phyloP scores from a whole-genome alignment of 2,113 vertebrate genomes.

The Podilymbus podiceps region DNA sequence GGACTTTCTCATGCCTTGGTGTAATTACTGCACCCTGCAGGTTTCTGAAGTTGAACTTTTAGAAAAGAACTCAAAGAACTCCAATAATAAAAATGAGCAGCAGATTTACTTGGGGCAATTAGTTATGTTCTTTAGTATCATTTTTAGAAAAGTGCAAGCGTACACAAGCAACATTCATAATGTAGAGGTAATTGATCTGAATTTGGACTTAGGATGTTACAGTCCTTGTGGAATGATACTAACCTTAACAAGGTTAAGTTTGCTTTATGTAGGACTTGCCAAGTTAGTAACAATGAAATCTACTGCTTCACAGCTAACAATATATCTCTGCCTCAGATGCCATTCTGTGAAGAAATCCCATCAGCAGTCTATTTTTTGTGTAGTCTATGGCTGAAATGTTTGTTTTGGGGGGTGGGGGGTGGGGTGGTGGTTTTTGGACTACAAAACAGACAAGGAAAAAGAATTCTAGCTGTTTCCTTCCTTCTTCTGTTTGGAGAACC shows the following conservation, averaged over 20 bases:
- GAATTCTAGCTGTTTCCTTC: not conserved
- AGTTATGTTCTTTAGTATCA: not conserved
- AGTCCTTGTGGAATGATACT: not conserved
- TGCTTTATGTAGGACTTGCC: not conserved
- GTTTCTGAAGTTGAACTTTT: not conserved
- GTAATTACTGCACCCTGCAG: constrained; percentile 49
- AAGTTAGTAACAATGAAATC: not conserved
- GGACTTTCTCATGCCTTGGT: constrained; percentile 13
- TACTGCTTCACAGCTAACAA: not conserved
- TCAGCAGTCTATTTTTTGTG: not conserved
- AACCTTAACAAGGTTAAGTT: not conserved
- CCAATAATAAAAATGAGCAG: not conserved
- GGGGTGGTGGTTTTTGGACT: not conserved
- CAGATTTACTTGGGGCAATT: not conserved
- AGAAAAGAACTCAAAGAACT: not conserved
- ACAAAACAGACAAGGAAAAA: not conserved
- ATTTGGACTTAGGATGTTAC: not conserved
- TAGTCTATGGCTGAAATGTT: not conserved
- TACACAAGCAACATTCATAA: not conserved
- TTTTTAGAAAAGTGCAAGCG: not conserved
- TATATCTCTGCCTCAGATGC: not conserved
- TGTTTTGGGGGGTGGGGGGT: not conserved
- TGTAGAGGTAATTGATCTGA: not conserved
- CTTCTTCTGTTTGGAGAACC: not conserved
- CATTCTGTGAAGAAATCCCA: not conserved